Evolutionary conservation across 2,888 invertebrate genomes (phyloP), one percentile per base, ranked within the genome.

Genomic region (Chesias legatella): DNA sequence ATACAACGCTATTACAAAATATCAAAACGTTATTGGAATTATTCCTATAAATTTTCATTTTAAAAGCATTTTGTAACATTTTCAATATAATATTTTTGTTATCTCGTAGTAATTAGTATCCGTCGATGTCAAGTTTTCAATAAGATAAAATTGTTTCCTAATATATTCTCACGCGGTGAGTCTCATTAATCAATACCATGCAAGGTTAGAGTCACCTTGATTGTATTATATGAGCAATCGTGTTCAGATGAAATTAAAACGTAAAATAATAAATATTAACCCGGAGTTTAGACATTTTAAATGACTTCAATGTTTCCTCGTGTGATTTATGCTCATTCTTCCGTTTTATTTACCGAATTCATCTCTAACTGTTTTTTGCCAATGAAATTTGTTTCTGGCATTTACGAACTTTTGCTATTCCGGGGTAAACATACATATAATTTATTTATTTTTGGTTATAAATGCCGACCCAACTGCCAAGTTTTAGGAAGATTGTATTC

Each of bases 131-230:
- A 10, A 20, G 24, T 36, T 44, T 44, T 39, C 8, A 23, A 40
- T 30, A 35, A 23, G 26, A 61, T 51, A 52, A 52, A 55, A 57
- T 59, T 61, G 59, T 62, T 62, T 69, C 54, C 54, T 56, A 58
- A 58, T 58, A 64, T 63, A 64, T 60, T 66, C 60, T 40, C 45
- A 40, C 45, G 45, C 22, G 30, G 72, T 58, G 65, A 67, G 62
- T 63, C 56, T 54, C 67, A 79, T 81, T 77, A 79, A 81, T 81
- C 79, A 79, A 71, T 69, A 67, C 54, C 61, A 63, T 41, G 60
- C 73, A 67, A 79, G 76, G 77, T 71, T 26, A 21, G 61, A 67
- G 63, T 58, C 32, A 56, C 78, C 74, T 79, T 79, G 70, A 57
- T 52, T 60, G 58, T 61, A 67, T 58, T 58, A 42, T 41, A 40